Evolutionary conservation across 2,888 invertebrate species (phyloP), one percentile per base, ranked within the genome.

Genomic region (Acanthoscelides obtectus): DNA sequence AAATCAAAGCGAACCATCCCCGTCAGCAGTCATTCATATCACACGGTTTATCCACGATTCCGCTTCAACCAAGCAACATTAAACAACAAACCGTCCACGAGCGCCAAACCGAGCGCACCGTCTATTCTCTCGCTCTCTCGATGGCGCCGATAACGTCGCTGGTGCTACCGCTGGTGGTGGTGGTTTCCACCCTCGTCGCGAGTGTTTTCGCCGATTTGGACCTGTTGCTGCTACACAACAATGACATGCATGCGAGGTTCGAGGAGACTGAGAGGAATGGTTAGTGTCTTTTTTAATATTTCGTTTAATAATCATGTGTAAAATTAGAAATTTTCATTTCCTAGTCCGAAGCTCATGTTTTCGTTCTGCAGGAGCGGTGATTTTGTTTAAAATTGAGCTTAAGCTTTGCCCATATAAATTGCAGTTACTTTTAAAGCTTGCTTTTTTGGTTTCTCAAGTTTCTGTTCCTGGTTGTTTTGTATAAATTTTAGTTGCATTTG

Each of bases 211-310:
- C 81, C 0, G 86, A 84, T 77, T 88, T 91, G 77, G 89, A 92
- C 75, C 86, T 97, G 66, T 88, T 93, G 0, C 90, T 97, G 70
- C 86, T 97, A 0, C 97, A 97, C 85, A 96, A 95, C 78, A 97
- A 97, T 85, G 97, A 97, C 83, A 94, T 97, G 90, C 97, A 97
- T 83, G 91, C 94, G 0, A 88, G 93, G 73, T 95, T 93, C 80
- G 93, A 95, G 74, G 92, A 96, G 85, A 94, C 94, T 0, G 92
- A 92, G 25, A 88, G 87, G 73, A 87, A 88, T 72, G 91, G 25
- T 25, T 5, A 25, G 69, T n/a, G n/a, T 45, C 5, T 3, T 1
- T 12, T 45, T 45, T 3, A 45, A 4, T n/a, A n/a, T n/a, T n/a
- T n/a, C n/a, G n/a, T n/a, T n/a, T n/a, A n/a, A n/a, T n/a, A n/a